Base-by-base conservation (phyloP, 2,888 invertebrate genomes). In the Polietes domitor region DNA sequence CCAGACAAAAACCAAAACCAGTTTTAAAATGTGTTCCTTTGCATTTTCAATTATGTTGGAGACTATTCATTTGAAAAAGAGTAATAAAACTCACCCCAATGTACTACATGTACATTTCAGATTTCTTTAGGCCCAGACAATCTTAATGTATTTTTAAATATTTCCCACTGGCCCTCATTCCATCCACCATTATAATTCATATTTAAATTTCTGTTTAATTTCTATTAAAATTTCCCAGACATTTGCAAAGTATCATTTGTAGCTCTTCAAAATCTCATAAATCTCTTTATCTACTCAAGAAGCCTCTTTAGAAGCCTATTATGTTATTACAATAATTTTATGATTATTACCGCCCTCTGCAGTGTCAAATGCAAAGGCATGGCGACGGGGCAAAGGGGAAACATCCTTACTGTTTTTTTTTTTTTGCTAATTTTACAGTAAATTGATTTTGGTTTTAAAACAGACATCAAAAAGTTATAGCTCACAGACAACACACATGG, bases 391-490 rank as follows among this genome's bases (percentile, higher is more conserved):
- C 32, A 19, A 41, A 26, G 19, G 37, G 58, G 9, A 41, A 10
- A 12, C 37, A 71, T 12, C 19, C 32, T 71, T 47, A 70, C 17
- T 41, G 28, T 9, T n/a, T 32, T 80, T 55, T 50, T 9, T n/a
- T 32, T 80, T 55, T 50, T 70, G 70, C 37, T 26, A 61, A 55
- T 80, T 80, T 75, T 71, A 63, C 71, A 71, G 75, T 76, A 71
- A 75, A 80, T 80, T 76, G 71, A 80, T 71, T 80, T 75, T 41
- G 19, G 61, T 50, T 71, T 28, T 19, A 75, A 19, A 71, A 75
- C 26, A 53, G 63, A 41, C 72, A 68, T 37, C 61, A 80, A 75
- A 75, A 76, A 61, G 63, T 76, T 61, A 61, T 68, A 28, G 28
- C 61, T 79, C 47, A 32, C 68, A 78, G 41, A 70, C 68, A 12